Base-by-base conservation (phyloP, 2,888 invertebrate genomes). In the Odontothrips loti region DNA sequence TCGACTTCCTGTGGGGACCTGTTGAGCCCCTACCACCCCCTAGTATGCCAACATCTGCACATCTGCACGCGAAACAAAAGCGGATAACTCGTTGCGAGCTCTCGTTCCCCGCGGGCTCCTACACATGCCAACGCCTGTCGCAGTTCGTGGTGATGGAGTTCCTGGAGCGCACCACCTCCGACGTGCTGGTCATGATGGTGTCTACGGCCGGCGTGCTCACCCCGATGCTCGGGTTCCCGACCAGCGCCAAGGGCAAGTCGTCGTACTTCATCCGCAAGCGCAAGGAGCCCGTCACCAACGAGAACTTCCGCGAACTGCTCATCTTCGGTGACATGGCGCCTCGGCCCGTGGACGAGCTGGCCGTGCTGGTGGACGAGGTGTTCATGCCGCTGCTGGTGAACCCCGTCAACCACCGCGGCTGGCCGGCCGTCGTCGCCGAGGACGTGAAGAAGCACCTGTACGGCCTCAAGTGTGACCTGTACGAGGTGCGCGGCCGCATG, bases 401-500 rank as follows among this genome's bases (percentile, higher is more conserved):
- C 86, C 89, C 91, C 0, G 90, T 89, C 63, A 94, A 94, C 87
- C 93, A 93, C 85, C 87, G 85, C 43, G 92, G 91, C 4, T 95
- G 95, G 95, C 94, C 95, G 0, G 89, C 90, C 83, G 90, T 93
- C 17, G 92, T 94, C 6, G 89, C 90, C 9, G 91, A 92, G 82
- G 95, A 95, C 85, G 92, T 95, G 85, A 91, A 90, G 83, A 89
- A 89, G 47, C 93, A 94, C 85, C 90, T 93, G 0, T 91, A 92
- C 83, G 90, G 91, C 11, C 89, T 95, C 83, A 91, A 92, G 83
- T 93, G 91, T 85, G 89, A 91, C 81, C 91, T 95, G 85, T 92
- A 92, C 85, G 92, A 94, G 90, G 87, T 95, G 80, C 93, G 91
- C 86, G 97, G 97, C 0, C 94, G 95, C 86, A 93, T 96, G 87